These are phyloP conservation scores for Tricholaema leucomelas DNA, from an alignment of 2,113 vertebrate genomes.

Conservation along the genomic window DNA sequence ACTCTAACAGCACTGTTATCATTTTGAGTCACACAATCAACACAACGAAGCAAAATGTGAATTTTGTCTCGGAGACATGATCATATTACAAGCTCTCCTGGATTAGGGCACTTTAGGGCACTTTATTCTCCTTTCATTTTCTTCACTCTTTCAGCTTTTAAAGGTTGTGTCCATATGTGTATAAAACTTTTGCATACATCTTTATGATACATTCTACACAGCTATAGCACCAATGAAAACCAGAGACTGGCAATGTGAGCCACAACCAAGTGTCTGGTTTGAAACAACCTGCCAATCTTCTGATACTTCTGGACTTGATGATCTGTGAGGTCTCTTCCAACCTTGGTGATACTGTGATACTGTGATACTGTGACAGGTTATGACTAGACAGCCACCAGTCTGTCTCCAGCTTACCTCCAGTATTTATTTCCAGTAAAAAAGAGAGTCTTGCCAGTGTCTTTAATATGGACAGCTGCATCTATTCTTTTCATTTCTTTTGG, in stretches of 20 bases:
- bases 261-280: not conserved
- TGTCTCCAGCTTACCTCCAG: conserved; percentile 84
- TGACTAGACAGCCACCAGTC: not conserved
- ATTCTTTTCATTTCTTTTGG: conserved; percentile 86
- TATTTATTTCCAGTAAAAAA: conserved; percentile 89
- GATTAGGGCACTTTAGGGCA: not conserved
- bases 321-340: too few relatives aligned
- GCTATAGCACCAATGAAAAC: not conserved
- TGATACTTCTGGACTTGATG: not conserved
- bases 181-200: not conserved
- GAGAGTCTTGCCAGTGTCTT: conserved; percentile 84
- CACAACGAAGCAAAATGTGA: not conserved
- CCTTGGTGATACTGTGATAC: too few relatives aligned
- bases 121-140: not conserved
- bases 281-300: not conserved
- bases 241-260: not conserved
- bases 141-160: not conserved
- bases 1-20: not conserved
- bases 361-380: too few relatives aligned
- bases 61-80: not conserved
- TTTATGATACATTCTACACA: not conserved
- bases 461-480: conserved; percentile 87
- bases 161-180: not conserved
- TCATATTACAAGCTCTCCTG: not conserved
- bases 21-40: not conserved